Evolutionary conservation across 1,140 invertebrate species (phyloP), one percentile per base, ranked within the genome.

Genomic region (Aphidius gifuensis): DNA sequence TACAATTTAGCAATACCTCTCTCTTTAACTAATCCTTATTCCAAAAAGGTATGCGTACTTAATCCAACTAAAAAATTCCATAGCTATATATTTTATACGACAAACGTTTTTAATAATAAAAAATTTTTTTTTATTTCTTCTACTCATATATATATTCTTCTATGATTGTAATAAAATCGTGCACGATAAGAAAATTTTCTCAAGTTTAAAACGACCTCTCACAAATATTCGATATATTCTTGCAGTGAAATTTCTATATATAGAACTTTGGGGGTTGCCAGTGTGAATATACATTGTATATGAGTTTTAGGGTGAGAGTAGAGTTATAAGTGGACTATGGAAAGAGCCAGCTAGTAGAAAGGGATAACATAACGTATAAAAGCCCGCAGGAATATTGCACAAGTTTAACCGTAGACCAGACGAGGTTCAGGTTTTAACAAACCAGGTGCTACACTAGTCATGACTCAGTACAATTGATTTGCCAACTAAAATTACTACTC

Each of bases 391-490:
- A 55, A 55, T 55, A 55, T 55, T 55, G 53, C 40, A n/a, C 53
- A 55, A 55, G 39, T 55, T 32, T 55, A 43, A n/a, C 53, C 38
- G 5, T 55, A 7, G 9, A 40, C 53, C 53, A 55, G 53, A 55
- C 53, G 53, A 55, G 53, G 53, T 55, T 39, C 53, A 55, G 53
- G 11, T 38, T 9, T 38, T 40, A 5, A 38, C 32, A 40, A 43
- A 39, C 53, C 53, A 55, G 53, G 53, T 55, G 53, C 40, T 42
- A 55, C 53, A 55, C 53, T 55, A 38, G 53, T 55, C 53, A 40
- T 43, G 53, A 55, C 9, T 55, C 53, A 38, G 39, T 43, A 6
- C 53, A 55, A 55, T 55, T 40, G 53, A 55, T 55, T 55, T 55
- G 53, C 53, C 53, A 55, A 55, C 53, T 55, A 9, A 55, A 55